Conservation (phyloP, 2,797 vertebrate genomes). For the Eupleurogrammus muticus region DNA sequence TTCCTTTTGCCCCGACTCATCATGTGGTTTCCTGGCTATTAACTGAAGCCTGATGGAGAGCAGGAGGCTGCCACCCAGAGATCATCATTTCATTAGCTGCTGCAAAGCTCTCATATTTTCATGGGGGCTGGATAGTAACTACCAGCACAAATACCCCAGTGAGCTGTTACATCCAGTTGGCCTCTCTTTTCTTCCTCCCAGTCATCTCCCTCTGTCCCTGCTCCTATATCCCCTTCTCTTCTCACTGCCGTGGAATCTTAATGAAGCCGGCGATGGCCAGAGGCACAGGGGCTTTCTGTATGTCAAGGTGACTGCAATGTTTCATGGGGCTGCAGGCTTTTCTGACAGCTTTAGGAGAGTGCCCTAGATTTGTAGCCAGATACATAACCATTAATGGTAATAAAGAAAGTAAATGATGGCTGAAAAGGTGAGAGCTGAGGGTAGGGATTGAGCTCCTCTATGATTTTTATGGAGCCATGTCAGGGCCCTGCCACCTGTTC, state of each 20-base stretch:
- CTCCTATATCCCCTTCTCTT: slow-evolving; percentile 49
- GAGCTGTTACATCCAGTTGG: slow-evolving; percentile 70
- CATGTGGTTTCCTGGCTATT: slow-evolving; percentile 64
- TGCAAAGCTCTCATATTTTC: slow-evolving; percentile 73
- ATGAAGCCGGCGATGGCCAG: slow-evolving; percentile 75
- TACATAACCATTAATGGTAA: slow-evolving; percentile 85
- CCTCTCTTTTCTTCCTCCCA: slow-evolving; percentile 61
- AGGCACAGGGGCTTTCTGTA: slow-evolving; percentile 77
- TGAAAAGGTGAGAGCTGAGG: slow-evolving; percentile 81
- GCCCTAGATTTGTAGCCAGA: slow-evolving; percentile 83
- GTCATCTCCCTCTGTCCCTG: slow-evolving; percentile 56
- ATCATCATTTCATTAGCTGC: slow-evolving; percentile 78
- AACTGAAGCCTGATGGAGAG: slow-evolving; percentile 74
- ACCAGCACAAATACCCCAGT: slow-evolving; percentile 77
- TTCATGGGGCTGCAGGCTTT: slow-evolving; percentile 72
- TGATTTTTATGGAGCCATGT: slow-evolving; percentile 77
- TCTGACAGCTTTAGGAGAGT: slow-evolving; percentile 85
- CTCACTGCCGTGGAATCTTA: slow-evolving; percentile 76
- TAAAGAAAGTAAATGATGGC: slow-evolving; percentile 87
- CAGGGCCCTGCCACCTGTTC: slow-evolving; percentile 75
- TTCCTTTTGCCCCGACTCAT: slow-evolving; percentile 43
- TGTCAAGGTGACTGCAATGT: slow-evolving; percentile 85
- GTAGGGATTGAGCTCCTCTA: slow-evolving; percentile 74
- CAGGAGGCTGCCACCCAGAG: slow-evolving; percentile 69
- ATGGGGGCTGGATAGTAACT: slow-evolving; percentile 78